Conservation (phyloP, 2,797 vertebrate species). For the Falco columbarius region DNA sequence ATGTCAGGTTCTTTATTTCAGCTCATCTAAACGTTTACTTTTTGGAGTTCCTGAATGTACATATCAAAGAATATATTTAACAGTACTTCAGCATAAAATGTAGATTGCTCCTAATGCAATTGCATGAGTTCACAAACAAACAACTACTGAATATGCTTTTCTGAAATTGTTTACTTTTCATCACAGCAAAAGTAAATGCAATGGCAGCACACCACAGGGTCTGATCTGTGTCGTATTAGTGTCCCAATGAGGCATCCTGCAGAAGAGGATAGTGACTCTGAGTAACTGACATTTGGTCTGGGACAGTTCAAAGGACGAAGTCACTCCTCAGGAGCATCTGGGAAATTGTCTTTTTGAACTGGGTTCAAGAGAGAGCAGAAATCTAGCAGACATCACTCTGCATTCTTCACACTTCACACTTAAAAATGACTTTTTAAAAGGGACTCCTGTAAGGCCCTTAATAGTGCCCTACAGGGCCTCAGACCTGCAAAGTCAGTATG, state of each 20-base stretch:
- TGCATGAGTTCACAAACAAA: neutral
- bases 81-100: neutral
- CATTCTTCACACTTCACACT: neutral
- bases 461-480: neutral
- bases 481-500: neutral
- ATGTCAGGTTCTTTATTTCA: neutral
- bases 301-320: neutral
- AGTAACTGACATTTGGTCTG: neutral
- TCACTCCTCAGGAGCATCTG: neutral
- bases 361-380: neutral
- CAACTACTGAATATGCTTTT: neutral
- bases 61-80: neutral
- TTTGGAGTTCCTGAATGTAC: neutral
- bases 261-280: neutral
- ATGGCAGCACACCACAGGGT: neutral
- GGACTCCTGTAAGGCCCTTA: neutral
- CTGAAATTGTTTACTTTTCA: neutral
- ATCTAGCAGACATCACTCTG: neutral
- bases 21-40: neutral
- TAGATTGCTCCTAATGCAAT: neutral
- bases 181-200: neutral
- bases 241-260: neutral
- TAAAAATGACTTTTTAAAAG: neutral
- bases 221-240: neutral
- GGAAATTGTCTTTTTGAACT: neutral